Evolutionary conservation across 1,140 invertebrate genomes (phyloP).

Genomic region (Philotrypesis tridentata): DNA sequence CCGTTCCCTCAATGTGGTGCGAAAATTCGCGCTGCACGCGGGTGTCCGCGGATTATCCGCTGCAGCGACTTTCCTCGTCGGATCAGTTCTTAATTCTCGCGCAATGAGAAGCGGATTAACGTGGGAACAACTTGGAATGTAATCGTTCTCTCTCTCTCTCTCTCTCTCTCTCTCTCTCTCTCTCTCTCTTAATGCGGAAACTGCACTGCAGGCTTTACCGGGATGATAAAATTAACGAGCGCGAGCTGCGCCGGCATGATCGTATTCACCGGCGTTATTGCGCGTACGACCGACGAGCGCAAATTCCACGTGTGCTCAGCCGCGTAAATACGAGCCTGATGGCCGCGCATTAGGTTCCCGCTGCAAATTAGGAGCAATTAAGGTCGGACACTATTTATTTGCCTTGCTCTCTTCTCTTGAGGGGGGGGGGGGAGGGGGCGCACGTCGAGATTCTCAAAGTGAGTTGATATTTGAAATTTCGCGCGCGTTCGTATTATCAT

Average conservation of each 20-base stretch:
- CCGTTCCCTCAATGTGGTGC: background rate
- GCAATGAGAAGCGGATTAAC: background rate
- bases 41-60: background rate
- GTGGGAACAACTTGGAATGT: background rate
- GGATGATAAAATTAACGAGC: slow-evolving; percentile 31
- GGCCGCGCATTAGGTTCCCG: too few relatives aligned
- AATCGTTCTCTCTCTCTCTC: background rate
- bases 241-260: background rate
- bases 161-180: background rate
- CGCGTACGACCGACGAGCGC: background rate
- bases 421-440: too few relatives aligned
- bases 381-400: slow-evolving; percentile 16
- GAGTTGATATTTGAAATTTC: too few relatives aligned
- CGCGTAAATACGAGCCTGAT: too few relatives aligned
- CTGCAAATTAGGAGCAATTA: background rate
- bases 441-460: too few relatives aligned
- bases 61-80: background rate
- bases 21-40: background rate
- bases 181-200: too few relatives aligned
- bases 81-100: background rate
- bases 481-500: too few relatives aligned
- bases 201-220: background rate
- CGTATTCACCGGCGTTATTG: background rate
- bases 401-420: background rate
- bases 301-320: slow-evolving; percentile 9